phyloP scores from a whole-genome alignment of 2,113 vertebrate genomes.

The Aplodontia rufa region DNA sequence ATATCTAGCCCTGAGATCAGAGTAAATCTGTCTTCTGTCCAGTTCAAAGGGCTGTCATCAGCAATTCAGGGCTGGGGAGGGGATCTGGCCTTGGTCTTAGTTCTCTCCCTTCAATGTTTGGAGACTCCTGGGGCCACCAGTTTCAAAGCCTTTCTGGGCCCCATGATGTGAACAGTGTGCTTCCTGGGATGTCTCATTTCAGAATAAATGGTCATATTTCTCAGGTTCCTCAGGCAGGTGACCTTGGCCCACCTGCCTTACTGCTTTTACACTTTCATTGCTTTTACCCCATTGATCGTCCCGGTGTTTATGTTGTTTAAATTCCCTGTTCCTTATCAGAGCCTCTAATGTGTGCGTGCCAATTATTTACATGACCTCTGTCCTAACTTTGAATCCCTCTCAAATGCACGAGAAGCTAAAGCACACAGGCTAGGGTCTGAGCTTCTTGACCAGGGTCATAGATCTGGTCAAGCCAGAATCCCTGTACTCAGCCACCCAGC shows the following conservation, averaged over 20 bases:
- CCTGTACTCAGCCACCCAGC: neutral
- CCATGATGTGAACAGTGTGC: neutral
- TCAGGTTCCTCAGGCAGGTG: neutral
- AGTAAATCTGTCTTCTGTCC: neutral
- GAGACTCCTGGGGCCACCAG: neutral
- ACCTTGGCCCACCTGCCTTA: neutral
- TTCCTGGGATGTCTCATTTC: neutral
- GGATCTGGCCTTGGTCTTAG: neutral
- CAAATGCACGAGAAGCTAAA: too few relatives aligned
- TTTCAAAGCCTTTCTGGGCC: neutral
- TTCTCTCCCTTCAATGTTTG: neutral
- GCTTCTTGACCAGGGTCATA: neutral
- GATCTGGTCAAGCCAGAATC: neutral
- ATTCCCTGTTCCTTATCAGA: neutral
- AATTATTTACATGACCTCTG: neutral
- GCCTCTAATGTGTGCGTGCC: neutral
- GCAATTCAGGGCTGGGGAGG: neutral
- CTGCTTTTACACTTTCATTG: neutral
- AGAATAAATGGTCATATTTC: neutral
- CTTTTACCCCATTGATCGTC: neutral
- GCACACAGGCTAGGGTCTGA: neutral
- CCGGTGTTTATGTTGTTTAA: neutral
- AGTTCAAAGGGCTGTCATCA: neutral
- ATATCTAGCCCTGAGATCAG: neutral
- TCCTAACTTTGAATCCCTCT: neutral